A percentile compares a stretch with the other conserved stretches of the same genome.
Conservation (phyloP, 2,113 vertebrate species). For the Pteropus alecto region DNA sequence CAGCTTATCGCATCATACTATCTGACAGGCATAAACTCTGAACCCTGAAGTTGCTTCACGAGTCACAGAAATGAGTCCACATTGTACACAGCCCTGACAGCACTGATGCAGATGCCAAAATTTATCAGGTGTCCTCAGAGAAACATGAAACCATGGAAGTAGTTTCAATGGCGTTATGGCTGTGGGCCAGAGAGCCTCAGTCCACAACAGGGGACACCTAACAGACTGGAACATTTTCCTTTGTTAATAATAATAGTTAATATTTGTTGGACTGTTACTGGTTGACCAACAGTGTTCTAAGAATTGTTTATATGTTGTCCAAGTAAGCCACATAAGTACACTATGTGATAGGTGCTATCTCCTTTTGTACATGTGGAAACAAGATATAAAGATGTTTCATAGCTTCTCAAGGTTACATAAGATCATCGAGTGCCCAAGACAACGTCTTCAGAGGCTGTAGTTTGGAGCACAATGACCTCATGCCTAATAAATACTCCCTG, state of each 20-base stretch:
- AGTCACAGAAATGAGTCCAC: neutral
- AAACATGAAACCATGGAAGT: neutral
- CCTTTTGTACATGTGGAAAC: neutral
- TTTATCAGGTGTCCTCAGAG: neutral
- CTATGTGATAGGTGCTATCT: accelerated
- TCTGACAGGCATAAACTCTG: neutral
- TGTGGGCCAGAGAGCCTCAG: neutral
- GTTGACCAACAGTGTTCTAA: neutral
- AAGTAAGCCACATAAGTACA: neutral
- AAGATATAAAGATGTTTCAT: neutral
- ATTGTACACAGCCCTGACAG: accelerated
- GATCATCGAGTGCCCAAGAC: neutral
- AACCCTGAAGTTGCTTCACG: neutral
- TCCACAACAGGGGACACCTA: neutral
- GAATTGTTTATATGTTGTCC: neutral
- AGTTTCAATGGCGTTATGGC: neutral
- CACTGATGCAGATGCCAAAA: neutral
- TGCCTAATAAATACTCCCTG: neutral
- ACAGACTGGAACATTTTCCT: neutral
- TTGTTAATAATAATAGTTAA: neutral
- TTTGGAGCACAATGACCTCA: neutral
- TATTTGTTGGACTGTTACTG: neutral
- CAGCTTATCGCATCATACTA: neutral
- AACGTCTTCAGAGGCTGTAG: neutral
- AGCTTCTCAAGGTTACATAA: neutral